Evolutionary conservation across 2,888 invertebrate genomes (phyloP).

Genomic region (Zootermopsis nevadensis): DNA sequence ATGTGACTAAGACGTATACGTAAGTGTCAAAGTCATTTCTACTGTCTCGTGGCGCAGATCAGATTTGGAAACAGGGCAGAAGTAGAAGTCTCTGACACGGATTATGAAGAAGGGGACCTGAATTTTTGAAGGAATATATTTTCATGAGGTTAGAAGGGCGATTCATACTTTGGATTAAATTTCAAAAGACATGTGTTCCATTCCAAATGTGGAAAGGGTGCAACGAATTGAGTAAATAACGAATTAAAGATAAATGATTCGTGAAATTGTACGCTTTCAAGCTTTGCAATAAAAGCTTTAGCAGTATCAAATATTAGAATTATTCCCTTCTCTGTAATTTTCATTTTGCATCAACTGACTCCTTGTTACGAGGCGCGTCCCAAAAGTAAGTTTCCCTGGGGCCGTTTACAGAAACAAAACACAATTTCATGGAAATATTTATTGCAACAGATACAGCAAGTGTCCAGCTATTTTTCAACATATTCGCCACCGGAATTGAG

Average conservation of each 20-base stretch:
- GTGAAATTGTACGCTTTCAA: neutral
- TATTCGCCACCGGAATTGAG: too few species aligned
- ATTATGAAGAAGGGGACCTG: neutral
- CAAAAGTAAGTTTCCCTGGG: too few species aligned
- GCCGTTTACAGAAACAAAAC: too few species aligned
- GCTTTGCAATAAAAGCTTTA: too few species aligned
- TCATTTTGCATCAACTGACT: too few species aligned
- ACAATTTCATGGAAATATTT: too few species aligned
- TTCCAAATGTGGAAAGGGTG: neutral
- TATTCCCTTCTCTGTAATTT: too few species aligned
- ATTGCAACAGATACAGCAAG: too few species aligned
- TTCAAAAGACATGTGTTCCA: neutral
- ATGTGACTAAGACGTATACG: conserved; percentile 32
- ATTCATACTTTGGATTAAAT: neutral
- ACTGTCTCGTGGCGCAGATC: conserved; percentile 8
- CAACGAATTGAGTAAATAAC: neutral
- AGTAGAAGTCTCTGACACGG: neutral
- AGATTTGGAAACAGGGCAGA: neutral
- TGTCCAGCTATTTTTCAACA: too few species aligned
- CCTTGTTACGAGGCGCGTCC: too few species aligned
- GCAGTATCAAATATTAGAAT: too few species aligned
- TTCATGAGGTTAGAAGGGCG: neutral
- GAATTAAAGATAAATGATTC: neutral
- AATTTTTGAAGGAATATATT: conserved; percentile 8
- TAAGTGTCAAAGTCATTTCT: conserved; percentile 8